These are phyloP conservation scores for Tyto alba DNA, from an alignment of 2,113 vertebrate species.

Conservation along the genomic window DNA sequence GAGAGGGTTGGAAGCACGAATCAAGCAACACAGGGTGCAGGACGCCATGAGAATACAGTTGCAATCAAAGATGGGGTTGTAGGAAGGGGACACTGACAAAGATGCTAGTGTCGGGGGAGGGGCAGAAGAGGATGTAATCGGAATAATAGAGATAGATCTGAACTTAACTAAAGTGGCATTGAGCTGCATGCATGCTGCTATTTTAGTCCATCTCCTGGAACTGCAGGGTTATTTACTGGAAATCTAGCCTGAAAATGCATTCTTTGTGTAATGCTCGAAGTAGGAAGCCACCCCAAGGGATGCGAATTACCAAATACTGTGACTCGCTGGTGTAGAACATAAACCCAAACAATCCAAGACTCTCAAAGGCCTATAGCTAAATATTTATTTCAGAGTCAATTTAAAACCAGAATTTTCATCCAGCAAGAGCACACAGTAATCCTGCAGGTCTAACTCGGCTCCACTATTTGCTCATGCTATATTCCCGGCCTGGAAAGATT, in stretches of 20 bases:
- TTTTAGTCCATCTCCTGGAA: constrained; percentile 54
- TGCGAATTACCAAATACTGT: constrained; percentile 43
- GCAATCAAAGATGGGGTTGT: neutral
- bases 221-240: constrained; percentile 59
- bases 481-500: neutral
- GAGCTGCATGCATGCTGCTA: constrained; percentile 21
- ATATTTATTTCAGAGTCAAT: constrained; percentile 62
- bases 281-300: constrained; percentile 50
- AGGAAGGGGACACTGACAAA: neutral
- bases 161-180: neutral
- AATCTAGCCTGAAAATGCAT: constrained; percentile 51
- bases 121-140: neutral
- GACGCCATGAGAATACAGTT: neutral
- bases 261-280: constrained; percentile 46
- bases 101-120: neutral
- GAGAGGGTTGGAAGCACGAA: neutral
- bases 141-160: neutral
- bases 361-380: constrained; percentile 55
- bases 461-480: neutral
- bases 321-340: constrained; percentile 12
- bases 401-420: constrained; percentile 11
- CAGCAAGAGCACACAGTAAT: neutral
- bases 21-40: neutral
- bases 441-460: constrained; percentile 8
- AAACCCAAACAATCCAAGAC: constrained; percentile 62